phyloP scores from a whole-genome alignment of 2,888 invertebrate genomes.

The Coenonympha glycerion region DNA sequence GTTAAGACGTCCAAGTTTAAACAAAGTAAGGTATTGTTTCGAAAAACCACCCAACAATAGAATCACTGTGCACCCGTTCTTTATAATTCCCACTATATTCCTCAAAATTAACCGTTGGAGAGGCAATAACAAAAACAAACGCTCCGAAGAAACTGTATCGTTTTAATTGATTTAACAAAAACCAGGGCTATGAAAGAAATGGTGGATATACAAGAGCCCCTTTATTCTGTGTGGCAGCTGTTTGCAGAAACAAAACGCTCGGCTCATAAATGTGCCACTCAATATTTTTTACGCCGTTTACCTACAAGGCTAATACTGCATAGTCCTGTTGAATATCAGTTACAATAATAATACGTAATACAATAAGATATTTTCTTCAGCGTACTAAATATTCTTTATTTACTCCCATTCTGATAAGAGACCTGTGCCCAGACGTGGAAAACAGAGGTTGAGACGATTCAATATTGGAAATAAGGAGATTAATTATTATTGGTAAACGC shows the following conservation, averaged over 20 bases:
- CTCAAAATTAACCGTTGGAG: constrained; percentile 55
- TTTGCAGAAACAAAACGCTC: constrained; percentile 32
- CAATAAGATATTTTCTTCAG: too few species aligned
- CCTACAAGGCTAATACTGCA: constrained; percentile 12
- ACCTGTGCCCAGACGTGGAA: too few species aligned
- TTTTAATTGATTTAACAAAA: constrained; percentile 61
- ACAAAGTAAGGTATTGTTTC: constrained; percentile 63
- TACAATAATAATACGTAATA: too few species aligned
- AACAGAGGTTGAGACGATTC: too few species aligned
- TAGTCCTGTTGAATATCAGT: constrained; percentile 5
- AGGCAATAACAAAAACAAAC: constrained; percentile 52
- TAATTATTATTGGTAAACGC: too few species aligned
- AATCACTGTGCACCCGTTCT: constrained; percentile 49
- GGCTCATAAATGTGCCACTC: constrained; percentile 22
- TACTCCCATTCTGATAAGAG: too few species aligned
- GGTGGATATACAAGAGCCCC: constrained; percentile 20
- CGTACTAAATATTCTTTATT: too few species aligned
- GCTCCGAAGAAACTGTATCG: constrained; percentile 46
- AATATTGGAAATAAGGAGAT: too few species aligned
- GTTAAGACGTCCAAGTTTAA: constrained; percentile 34
- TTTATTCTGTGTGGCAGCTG: constrained; percentile 33
- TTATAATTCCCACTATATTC: constrained; percentile 60
- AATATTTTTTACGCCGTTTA: constrained; percentile 20
- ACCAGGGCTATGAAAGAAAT: constrained; percentile 29
- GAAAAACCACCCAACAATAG: constrained; percentile 50